Base-by-base conservation (phyloP, 1,140 invertebrate genomes). In the Lethocerus indicus region DNA sequence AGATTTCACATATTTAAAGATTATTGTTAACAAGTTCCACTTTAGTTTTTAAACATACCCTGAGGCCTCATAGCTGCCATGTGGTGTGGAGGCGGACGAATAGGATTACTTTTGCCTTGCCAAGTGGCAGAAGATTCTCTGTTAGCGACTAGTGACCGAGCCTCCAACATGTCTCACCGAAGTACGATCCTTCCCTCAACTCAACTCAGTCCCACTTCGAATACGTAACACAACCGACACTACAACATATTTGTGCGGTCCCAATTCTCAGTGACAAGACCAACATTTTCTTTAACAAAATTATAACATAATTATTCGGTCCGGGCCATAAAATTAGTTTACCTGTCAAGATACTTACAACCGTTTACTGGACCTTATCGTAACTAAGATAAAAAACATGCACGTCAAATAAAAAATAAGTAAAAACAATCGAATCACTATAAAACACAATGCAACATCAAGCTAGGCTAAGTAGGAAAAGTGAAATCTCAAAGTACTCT, bases 161-260 rank as follows among this genome's bases (percentile, higher is more conserved):
- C 63, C 54, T 70, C 68, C 67, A 70, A 65, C 68, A 70, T 70
- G 60, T 60, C 63, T 60, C 29, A 32, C 5, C n/a, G n/a, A n/a
- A n/a, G 6, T 21, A 20, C 39, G 32, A 41, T 7, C 23, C 23
- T 37, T 43, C 43, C n/a, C 23, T 47, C 25, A 51, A 49, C 41
- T 39, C 36, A 32, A 43, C 42, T 41, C 42, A 49, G 14, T 29
- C 41, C 24, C 44, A 44, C 20, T 45, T 49, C 40, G 35, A 39
- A 39, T 21, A 47, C 24, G 32, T 29, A 46, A 42, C 46, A 49
- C 48, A 54, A 54, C 37, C 35, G 49, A 42, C 27, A 56, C 51
- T 54, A 53, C 52, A 56, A 53, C 45, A 54, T 43, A 47, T 28
- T 36, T 36, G 14, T 20, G 27, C 32, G 28, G 18, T 14, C 16